Evolutionary conservation across 2,797 vertebrate species (phyloP).

Genomic region (Karalla daura): DNA sequence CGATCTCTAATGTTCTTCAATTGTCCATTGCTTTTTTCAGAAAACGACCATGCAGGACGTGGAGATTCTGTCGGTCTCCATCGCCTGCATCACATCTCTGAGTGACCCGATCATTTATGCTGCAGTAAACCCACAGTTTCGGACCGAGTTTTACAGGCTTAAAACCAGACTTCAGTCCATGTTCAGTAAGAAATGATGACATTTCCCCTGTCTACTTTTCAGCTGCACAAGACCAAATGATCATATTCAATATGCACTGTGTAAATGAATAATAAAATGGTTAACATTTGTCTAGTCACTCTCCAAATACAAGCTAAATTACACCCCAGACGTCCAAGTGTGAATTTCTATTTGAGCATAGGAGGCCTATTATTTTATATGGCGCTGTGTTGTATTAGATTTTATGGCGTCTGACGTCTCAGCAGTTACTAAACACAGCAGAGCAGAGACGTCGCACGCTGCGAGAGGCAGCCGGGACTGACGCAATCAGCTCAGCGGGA

Average conservation of each 20-base stretch:
- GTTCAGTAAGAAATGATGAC: slow-evolving; percentile 48
- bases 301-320: slow-evolving; percentile 37
- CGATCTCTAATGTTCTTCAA: not conserved
- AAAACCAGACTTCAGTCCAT: slow-evolving; percentile 65
- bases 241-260: slow-evolving; percentile 17
- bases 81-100: slow-evolving; percentile 83
- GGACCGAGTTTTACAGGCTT: slow-evolving; percentile 77
- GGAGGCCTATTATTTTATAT: slow-evolving; percentile 37
- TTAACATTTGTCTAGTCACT: slow-evolving; percentile 29
- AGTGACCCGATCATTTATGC: slow-evolving; percentile 86
- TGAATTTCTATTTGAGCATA: slow-evolving; percentile 26
- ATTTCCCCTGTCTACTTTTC: not conserved
- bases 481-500: slow-evolving; percentile 58
- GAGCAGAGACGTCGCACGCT: slow-evolving; percentile 55
- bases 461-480: slow-evolving; percentile 45
- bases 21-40: slow-evolving; percentile 61
- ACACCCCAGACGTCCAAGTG: slow-evolving; percentile 19
- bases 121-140: slow-evolving; percentile 85
- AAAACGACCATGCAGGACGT: slow-evolving; percentile 54
- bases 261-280: slow-evolving; percentile 23
- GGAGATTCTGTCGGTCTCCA: slow-evolving; percentile 79
- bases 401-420: slow-evolving; percentile 49
- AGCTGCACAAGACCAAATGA: slow-evolving; percentile 10
- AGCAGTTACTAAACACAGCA: slow-evolving; percentile 51
- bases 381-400: slow-evolving; percentile 32